These are phyloP conservation scores for Andrena fulva DNA, from an alignment of 2,888 invertebrate species.

Conservation along the genomic window DNA sequence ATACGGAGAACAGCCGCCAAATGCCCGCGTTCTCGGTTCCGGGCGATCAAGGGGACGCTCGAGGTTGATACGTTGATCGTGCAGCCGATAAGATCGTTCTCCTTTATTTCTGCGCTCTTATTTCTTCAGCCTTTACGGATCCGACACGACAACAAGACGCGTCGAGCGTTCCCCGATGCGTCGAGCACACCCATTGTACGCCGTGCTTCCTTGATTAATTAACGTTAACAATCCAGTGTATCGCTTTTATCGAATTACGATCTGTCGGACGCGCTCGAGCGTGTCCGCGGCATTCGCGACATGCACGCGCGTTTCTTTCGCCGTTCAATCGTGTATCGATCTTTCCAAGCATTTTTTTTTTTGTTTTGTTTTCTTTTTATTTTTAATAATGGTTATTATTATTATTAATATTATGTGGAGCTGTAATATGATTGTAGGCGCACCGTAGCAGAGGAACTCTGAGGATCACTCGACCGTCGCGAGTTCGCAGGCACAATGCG, in stretches of 20 bases:
- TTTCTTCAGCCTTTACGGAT: constrained; percentile 2
- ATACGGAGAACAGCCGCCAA: constrained; percentile 23
- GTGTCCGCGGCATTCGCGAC: constrained; percentile 30
- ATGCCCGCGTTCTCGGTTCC: constrained; percentile 18
- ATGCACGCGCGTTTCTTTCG: constrained; percentile 40
- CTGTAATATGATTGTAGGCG: constrained; percentile 51
- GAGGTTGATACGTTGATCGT: constrained; percentile 11
- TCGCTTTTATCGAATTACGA: constrained; percentile 47
- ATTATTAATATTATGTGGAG: constrained; percentile 21
- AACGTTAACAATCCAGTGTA: constrained; percentile 54
- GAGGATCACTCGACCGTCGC: constrained; percentile 18
- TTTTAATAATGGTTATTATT: constrained; percentile 7
- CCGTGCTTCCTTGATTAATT: constrained; percentile 57
- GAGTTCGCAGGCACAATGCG: constrained; percentile 24
- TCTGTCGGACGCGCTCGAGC: constrained; percentile 4
- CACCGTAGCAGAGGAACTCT: constrained; percentile 28
- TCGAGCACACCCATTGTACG: constrained; percentile 3
- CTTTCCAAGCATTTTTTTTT: constrained; percentile 46
- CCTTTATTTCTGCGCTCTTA: not conserved
- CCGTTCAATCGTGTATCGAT: constrained; percentile 37
- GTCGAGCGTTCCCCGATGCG: not conserved
- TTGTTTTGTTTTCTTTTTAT: constrained; percentile 36
- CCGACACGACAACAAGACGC: constrained; percentile 3
- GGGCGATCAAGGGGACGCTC: not conserved
- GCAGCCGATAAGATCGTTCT: constrained; percentile 12